A percentile compares a stretch with the other conserved stretches of the same genome.
These are phyloP conservation scores for Benitochromis conjunctus DNA, from an alignment of 2,113 vertebrate species.

Conservation along the genomic window DNA sequence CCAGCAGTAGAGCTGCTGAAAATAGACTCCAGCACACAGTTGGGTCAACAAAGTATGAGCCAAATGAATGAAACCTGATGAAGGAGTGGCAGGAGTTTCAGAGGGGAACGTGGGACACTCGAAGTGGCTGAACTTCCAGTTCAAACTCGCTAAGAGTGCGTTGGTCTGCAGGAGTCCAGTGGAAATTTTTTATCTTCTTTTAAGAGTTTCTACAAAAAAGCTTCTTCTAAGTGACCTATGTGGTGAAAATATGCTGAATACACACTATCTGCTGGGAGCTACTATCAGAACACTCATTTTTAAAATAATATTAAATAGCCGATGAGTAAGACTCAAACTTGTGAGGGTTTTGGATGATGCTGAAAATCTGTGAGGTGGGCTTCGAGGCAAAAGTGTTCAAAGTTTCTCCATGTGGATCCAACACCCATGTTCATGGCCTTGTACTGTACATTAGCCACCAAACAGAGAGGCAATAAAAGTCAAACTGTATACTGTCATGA, in stretches of 20 bases:
- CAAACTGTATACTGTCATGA: not conserved
- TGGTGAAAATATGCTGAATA: not conserved
- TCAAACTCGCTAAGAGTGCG: not conserved
- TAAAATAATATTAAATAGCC: not conserved
- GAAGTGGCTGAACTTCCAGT: not conserved
- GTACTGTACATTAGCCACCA: not conserved
- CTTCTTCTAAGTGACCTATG: not conserved
- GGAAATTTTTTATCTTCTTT: not conserved
- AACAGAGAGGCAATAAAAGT: not conserved
- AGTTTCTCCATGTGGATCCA: not conserved
- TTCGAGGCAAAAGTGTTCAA: not conserved
- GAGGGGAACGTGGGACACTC: not conserved
- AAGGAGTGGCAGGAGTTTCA: slow-evolving; percentile 16
- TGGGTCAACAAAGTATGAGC: slow-evolving; percentile 9
- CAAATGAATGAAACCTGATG: slow-evolving; percentile 42
- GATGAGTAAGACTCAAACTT: not conserved
- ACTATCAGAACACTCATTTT: not conserved
- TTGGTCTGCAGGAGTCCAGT: not conserved
- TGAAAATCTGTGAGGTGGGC: too few relatives aligned
- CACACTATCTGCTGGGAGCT: not conserved
- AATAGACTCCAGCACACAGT: slow-evolving; percentile 16
- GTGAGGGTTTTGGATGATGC: too few relatives aligned
- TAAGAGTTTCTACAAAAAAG: not conserved
- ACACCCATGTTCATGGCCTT: not conserved
- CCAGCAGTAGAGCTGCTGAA: slow-evolving; percentile 12